Evolutionary conservation across 2,113 vertebrate genomes (phyloP), one percentile per base, ranked within the genome.

Genomic region (Asarcornis scutulata): DNA sequence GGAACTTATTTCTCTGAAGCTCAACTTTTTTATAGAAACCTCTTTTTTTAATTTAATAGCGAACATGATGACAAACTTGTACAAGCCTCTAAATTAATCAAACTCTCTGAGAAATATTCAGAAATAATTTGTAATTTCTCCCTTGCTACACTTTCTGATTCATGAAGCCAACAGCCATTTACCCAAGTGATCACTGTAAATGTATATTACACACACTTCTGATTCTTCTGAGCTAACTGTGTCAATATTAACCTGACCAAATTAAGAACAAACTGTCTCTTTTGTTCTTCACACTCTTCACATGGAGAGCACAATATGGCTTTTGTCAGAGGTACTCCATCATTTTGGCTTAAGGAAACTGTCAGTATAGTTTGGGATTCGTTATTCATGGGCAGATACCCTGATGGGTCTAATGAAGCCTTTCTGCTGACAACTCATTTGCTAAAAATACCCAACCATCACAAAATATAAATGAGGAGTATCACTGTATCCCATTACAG

Each of bases 341-440:
- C 98, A 98, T 98, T 97, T 98, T 97, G 98, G 98, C 97, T 98
- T 97, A 98, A 98, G 97, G 97, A 98, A 98, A 98, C 98, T 98
- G 98, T 98, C 98, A 99, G 97, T 98, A 98, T 97, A 97, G 97
- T 98, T 98, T 98, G 98, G 98, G 97, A 98, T 98, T 99, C 93
- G 98, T 99, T 99, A 98, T 98, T 99, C 99, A 99, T 98, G 97
- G 97, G 98, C 97, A 97, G 99, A 99, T 98, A 98, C 97, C 99
- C 98, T 98, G 98, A 99, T 99, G 99, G 98, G 99, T 99, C 98
- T 98, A 99, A 99, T 99, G 98, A 99, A 98, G 98, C 98, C 98
- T 99, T 99, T 98, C 98, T 98, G 98, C 98, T 98, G 98, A 98
- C 98, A 98, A 98, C 96, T 98, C 98, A 97, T 98, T 98, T 98